These are phyloP conservation scores for Asteroscopus sphinx DNA, from an alignment of 2,888 invertebrate genomes.

Conservation along the genomic window DNA sequence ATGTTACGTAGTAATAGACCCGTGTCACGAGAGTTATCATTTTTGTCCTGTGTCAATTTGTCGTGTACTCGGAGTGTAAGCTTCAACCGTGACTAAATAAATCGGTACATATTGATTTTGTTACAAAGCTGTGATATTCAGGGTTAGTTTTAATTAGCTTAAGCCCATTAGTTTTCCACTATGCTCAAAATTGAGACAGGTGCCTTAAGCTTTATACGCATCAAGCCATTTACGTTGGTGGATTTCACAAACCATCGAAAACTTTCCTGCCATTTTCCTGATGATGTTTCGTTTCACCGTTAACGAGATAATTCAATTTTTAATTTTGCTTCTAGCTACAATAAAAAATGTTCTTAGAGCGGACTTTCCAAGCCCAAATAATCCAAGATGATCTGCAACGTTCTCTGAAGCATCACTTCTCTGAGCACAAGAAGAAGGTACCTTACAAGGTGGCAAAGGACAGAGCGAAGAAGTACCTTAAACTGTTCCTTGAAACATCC, in stretches of 20 bases:
- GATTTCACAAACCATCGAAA: too few species aligned
- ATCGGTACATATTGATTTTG: too few species aligned
- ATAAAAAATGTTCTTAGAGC: constrained; percentile 64
- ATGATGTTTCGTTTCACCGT: too few species aligned
- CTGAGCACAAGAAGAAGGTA: constrained; percentile 29
- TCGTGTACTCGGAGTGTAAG: not conserved
- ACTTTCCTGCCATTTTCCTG: too few species aligned
- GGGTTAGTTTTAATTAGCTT: too few species aligned
- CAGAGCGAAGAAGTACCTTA: constrained; percentile 71
- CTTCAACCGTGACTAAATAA: too few species aligned
- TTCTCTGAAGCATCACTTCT: constrained; percentile 28
- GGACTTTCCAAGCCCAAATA: constrained; percentile 66
- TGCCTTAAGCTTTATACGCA: too few species aligned
- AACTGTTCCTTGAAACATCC: constrained; percentile 83
- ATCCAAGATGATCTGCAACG: constrained; percentile 65
- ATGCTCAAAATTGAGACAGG: too few species aligned
- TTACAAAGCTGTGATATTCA: too few species aligned
- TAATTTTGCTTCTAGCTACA: constrained; percentile 1
- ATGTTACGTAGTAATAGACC: constrained; percentile 54
- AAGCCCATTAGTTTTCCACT: too few species aligned
- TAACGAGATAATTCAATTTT: too few species aligned
- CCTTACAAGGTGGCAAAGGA: constrained; percentile 36
- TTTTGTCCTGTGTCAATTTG: constrained; percentile 27
- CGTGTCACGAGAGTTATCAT: constrained; percentile 59
- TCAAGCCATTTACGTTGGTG: too few species aligned